phyloP scores from a whole-genome alignment of 1,140 invertebrate genomes.

The Pogonomyrmex californicus region DNA sequence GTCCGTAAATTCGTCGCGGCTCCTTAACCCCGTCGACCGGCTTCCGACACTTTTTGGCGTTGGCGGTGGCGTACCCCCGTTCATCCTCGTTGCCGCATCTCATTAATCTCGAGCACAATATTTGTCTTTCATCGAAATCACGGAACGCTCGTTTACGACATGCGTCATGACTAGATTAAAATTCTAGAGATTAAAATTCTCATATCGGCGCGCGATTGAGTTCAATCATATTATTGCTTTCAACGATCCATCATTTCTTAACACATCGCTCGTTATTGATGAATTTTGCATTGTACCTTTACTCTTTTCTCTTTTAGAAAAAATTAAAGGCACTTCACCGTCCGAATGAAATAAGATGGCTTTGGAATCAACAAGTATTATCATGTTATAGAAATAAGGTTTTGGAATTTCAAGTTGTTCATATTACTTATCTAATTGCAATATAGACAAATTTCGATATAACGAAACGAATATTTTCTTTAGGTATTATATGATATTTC shows the following conservation, averaged over 20 bases:
- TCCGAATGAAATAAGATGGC: background rate
- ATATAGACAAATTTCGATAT: background rate
- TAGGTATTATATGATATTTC: slow-evolving; percentile 13
- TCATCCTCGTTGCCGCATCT: slow-evolving; percentile 26
- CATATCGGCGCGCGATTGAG: background rate
- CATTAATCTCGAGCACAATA: slow-evolving; percentile 38
- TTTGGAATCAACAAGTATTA: background rate
- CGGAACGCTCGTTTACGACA: background rate
- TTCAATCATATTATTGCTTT: background rate
- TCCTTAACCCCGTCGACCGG: slow-evolving; percentile 21
- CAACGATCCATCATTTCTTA: background rate
- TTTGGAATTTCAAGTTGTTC: background rate
- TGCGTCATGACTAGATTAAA: background rate
- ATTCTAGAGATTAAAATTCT: slow-evolving; percentile 40
- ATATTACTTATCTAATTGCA: slow-evolving; percentile 6
- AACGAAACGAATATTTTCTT: slow-evolving; percentile 10
- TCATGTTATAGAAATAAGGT: background rate
- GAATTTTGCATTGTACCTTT: background rate
- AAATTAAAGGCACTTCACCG: background rate
- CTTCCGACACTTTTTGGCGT: slow-evolving; percentile 42
- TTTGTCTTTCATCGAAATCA: background rate
- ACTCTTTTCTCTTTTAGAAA: background rate
- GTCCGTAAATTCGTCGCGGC: slow-evolving; percentile 36
- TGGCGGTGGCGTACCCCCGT: background rate
- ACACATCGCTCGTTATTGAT: background rate